Percentiles rank a stretch among this genome's conserved stretches.
phyloP scores from a whole-genome alignment of 2,113 vertebrate species.

The Herpailurus yagouaroundi region DNA sequence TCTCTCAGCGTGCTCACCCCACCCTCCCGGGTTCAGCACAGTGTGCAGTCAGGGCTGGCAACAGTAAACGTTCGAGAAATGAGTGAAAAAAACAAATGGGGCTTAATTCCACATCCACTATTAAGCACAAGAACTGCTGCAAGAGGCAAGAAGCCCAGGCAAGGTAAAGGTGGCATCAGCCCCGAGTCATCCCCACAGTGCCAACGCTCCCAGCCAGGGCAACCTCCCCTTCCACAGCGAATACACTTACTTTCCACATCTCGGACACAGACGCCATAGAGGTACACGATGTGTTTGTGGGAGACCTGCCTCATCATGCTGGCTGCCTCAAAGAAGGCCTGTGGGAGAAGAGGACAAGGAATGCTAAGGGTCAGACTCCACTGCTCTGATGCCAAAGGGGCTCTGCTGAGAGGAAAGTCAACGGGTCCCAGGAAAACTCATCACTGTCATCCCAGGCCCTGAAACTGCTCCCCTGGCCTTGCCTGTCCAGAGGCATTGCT shows the following conservation, averaged over 20 bases:
- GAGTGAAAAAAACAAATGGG: not conserved
- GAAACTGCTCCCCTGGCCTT: not conserved
- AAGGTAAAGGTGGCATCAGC: not conserved
- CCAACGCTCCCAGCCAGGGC: rapidly evolving
- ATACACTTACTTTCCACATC: slow-evolving; percentile 94
- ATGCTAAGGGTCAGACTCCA: not conserved
- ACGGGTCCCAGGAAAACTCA: not conserved
- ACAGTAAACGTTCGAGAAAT: not conserved
- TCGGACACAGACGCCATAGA: slow-evolving; percentile 96
- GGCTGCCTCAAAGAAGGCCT: slow-evolving; percentile 98
- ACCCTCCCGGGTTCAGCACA: not conserved
- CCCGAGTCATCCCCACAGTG: rapidly evolving
- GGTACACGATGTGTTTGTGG: slow-evolving; percentile 96
- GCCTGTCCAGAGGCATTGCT: not conserved
- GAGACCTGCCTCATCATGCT: slow-evolving; percentile 98
- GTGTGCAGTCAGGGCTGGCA: not conserved
- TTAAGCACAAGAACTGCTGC: not conserved
- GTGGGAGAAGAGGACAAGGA: not conserved
- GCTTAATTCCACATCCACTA: not conserved
- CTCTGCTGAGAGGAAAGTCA: not conserved
- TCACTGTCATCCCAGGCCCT: not conserved
- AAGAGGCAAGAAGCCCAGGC: not conserved
- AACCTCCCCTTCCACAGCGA: not conserved
- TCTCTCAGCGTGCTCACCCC: not conserved
- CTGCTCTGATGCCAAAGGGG: not conserved